Conservation (phyloP, 2,888 invertebrate genomes). For the Meloe dianella region DNA sequence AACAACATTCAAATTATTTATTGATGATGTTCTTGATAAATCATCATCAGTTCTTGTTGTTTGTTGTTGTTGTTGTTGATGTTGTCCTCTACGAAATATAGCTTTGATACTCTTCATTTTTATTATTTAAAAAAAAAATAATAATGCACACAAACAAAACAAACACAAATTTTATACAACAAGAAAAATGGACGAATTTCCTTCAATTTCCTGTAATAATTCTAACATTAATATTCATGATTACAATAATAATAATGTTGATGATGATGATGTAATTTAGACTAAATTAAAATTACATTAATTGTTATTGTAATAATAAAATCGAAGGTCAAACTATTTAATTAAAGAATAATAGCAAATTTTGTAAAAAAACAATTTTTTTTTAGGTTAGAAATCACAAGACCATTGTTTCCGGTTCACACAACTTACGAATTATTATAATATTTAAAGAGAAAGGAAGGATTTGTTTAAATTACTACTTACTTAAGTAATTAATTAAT, state of each 20-base stretch:
- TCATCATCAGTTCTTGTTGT: slow-evolving; percentile 43
- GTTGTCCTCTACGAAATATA: slow-evolving; percentile 87
- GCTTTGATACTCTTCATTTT: slow-evolving; percentile 93
- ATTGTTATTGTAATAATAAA: not conserved
- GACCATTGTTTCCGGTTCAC: too few relatives aligned
- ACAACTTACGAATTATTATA: too few relatives aligned
- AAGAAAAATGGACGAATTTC: slow-evolving; percentile 12
- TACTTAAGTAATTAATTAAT: too few relatives aligned
- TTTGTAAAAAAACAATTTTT: too few relatives aligned
- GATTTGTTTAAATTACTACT: too few relatives aligned
- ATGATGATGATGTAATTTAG: not conserved
- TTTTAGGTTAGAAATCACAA: too few relatives aligned
- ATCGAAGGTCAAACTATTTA: too few relatives aligned
- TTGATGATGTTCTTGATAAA: slow-evolving; percentile 68
- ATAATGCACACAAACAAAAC: too few relatives aligned
- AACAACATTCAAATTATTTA: slow-evolving; percentile 70
- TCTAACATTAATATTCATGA: not conserved
- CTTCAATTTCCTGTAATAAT: not conserved
- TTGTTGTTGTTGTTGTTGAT: slow-evolving; percentile 45
- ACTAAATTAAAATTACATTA: not conserved
- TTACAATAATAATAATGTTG: not conserved
- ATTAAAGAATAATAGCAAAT: too few relatives aligned
- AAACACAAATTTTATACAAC: too few relatives aligned
- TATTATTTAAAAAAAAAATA: slow-evolving; percentile 56
- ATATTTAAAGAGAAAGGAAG: too few relatives aligned